A percentile compares a stretch with the other conserved stretches of the same genome.
These are phyloP conservation scores for Myanophis thanlyinensis DNA, from an alignment of 2,113 vertebrate genomes.

Conservation along the genomic window DNA sequence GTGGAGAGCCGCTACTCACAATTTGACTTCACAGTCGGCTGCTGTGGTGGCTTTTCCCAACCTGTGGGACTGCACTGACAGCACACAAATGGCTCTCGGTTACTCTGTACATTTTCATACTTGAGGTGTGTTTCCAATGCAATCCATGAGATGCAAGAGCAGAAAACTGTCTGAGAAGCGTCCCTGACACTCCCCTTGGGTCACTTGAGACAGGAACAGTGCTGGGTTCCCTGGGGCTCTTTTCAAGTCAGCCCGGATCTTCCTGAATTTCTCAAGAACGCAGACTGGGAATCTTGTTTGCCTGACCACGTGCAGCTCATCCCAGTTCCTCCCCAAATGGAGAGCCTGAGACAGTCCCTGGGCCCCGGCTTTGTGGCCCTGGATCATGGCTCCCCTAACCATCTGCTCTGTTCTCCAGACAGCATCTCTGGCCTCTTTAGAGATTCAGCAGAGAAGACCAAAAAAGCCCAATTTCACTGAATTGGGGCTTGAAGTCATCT, in stretches of 20 bases:
- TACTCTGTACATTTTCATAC: background rate
- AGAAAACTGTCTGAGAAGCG: background rate
- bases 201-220: background rate
- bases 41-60: background rate
- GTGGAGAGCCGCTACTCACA: background rate
- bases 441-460: background rate
- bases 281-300: background rate
- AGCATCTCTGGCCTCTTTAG: background rate
- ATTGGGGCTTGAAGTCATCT: background rate
- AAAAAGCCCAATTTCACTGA: background rate
- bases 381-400: background rate
- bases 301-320: background rate
- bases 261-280: background rate
- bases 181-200: background rate
- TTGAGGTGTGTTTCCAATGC: background rate
- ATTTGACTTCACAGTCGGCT: background rate
- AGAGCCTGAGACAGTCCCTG: no score
- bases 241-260: background rate
- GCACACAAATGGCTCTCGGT: background rate
- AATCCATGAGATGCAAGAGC: background rate
- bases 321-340: background rate
- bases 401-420: background rate
- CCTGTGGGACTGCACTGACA: background rate
- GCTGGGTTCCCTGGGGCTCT: background rate
- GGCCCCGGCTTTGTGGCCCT: background rate